Base-by-base conservation (phyloP, 1,140 invertebrate genomes). In the Lasaia peninsularis region DNA sequence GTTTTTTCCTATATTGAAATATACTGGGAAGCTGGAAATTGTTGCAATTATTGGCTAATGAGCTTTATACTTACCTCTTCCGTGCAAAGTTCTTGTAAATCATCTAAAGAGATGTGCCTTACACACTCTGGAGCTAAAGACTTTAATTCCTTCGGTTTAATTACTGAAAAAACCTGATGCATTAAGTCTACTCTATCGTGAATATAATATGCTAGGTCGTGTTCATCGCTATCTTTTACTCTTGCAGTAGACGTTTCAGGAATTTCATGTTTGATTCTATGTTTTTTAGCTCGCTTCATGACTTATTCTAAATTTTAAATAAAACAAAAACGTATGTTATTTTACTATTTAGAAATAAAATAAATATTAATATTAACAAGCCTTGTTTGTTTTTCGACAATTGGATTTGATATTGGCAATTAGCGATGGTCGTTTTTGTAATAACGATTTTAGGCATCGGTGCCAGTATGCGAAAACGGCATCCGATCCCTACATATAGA, bases 121-220 rank as follows among this genome's bases (percentile, higher is more conserved):
- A 93, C 86, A 59, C 91, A 92, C 20, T 91, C 89, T 0, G 92
- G 92, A 1, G 92, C 90, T 75, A 93, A 90, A 6, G 90, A 85
- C 64, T 91, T 89, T 5, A 93, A 85, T 49, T 93, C 92, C 64
- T 92, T 92, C 0, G 89, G 85, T 71, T 92, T 93, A 0, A 93
- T 74, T 0, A 91, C 88, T 18, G 90, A 91, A 72, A 93, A 92
- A 8, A 93, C 90, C 79, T 93, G 91, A 54, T 92, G 91, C 77
- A 93, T 92, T 40, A 93, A 67, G 66, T 92, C 92, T 0, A 93
- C 89, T 35, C 92, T 76, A 64, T 93, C 92, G 50, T 92, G 91
- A 2, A 92, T 88, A 60, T 92, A 93, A 65, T 92, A 91, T 0
- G 90, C 90, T 55, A 93, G 68, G 61, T 90, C 89, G 33, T 86